phyloP scores from a whole-genome alignment of 2,113 vertebrate genomes.

The Lepidiolamprologus cunningtoni region DNA sequence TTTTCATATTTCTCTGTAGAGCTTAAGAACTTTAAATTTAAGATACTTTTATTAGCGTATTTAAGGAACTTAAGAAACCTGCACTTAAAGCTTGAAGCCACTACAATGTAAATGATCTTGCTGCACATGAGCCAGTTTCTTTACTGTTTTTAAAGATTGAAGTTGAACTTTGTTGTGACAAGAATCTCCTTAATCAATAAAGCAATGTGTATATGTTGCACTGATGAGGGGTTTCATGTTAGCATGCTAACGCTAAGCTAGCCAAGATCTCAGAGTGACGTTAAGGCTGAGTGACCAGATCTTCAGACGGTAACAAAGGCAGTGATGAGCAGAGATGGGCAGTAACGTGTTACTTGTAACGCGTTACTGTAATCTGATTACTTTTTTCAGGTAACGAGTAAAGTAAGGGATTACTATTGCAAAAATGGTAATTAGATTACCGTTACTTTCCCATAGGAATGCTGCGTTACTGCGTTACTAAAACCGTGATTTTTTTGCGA shows the following conservation, averaged over 20 bases:
- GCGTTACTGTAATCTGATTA: no score
- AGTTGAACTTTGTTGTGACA: background rate
- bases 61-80: background rate
- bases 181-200: background rate
- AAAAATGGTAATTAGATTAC: no score
- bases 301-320: background rate
- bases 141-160: background rate
- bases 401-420: no score
- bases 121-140: background rate
- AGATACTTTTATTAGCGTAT: background rate
- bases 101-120: background rate
- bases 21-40: background rate
- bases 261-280: background rate
- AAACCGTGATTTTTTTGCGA: no score
- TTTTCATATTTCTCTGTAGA: background rate
- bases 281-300: background rate
- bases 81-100: background rate
- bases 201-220: background rate
- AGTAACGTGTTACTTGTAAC: no score
- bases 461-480: no score
- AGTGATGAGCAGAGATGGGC: background rate
- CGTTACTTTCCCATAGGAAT: no score
- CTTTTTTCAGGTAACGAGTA: no score
- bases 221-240: background rate
- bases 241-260: background rate